Conservation (phyloP, 2,797 vertebrate genomes). For the Caiman crocodilus region DNA sequence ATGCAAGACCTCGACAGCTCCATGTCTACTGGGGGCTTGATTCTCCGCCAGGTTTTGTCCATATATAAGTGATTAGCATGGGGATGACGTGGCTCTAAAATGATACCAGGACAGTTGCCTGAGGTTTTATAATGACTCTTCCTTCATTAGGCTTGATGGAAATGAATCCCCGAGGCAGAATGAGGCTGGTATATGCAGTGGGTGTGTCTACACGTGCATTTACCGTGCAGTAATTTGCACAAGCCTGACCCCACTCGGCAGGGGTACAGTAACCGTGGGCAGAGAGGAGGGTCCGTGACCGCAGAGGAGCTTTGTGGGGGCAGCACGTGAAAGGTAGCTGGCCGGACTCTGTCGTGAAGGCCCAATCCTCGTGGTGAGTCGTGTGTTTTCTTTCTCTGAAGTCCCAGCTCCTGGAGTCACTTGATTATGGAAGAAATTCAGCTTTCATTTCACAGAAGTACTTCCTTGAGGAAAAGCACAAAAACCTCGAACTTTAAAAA, state of each 20-base stretch:
- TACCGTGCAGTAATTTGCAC: too few relatives aligned
- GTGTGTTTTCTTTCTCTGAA: not conserved
- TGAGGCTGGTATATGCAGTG: not conserved
- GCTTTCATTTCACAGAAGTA: not conserved
- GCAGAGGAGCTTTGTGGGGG: too few relatives aligned
- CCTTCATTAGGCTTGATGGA: not conserved
- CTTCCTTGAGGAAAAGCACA: not conserved
- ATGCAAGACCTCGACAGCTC: not conserved
- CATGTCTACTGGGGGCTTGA: not conserved
- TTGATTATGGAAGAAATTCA: not conserved
- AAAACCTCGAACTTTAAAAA: not conserved
- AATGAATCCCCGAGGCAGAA: not conserved
- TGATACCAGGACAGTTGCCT: not conserved
- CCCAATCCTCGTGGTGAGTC: not conserved
- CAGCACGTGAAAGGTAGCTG: too few relatives aligned
- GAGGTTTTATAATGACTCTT: not conserved
- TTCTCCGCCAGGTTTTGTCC: not conserved
- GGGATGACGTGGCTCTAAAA: not conserved
- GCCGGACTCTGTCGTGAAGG: too few relatives aligned
- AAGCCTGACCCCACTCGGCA: too few relatives aligned
- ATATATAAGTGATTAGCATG: not conserved
- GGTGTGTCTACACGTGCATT: too few relatives aligned
- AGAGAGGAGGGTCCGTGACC: too few relatives aligned
- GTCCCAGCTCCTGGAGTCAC: not conserved
- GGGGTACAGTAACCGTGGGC: too few relatives aligned